These are phyloP conservation scores for Phainopepla nitens DNA, from an alignment of 2,113 vertebrate species.

Conservation along the genomic window DNA sequence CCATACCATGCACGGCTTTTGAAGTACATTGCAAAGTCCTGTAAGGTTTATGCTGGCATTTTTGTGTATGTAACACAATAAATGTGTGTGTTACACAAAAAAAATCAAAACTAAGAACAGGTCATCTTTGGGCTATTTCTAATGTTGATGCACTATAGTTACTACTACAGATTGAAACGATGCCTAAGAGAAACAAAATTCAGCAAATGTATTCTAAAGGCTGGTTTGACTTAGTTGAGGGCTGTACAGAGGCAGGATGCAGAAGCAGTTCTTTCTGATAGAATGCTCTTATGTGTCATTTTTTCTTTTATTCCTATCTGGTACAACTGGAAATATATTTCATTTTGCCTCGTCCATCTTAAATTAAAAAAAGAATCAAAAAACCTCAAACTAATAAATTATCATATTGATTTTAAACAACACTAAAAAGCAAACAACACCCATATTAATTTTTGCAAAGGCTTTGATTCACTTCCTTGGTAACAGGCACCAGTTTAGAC, in stretches of 20 bases:
- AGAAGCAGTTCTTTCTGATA: background rate
- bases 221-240: background rate
- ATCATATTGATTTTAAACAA: background rate
- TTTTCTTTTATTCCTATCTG: background rate
- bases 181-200: background rate
- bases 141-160: background rate
- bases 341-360: background rate
- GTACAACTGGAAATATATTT: background rate
- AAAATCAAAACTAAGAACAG: background rate
- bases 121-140: background rate
- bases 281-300: background rate
- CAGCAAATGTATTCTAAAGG: background rate
- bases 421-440: background rate
- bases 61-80: background rate
- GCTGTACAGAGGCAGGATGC: background rate
- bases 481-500: background rate
- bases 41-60: background rate
- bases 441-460: background rate
- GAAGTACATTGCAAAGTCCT: background rate
- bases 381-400: fast-evolving
- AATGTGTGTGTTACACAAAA: background rate
- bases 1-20: background rate
- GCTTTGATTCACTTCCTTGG: background rate
- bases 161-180: background rate
- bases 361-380: background rate